Evolutionary conservation across 2,797 vertebrate species (phyloP).

Genomic region (Argentina silus): DNA sequence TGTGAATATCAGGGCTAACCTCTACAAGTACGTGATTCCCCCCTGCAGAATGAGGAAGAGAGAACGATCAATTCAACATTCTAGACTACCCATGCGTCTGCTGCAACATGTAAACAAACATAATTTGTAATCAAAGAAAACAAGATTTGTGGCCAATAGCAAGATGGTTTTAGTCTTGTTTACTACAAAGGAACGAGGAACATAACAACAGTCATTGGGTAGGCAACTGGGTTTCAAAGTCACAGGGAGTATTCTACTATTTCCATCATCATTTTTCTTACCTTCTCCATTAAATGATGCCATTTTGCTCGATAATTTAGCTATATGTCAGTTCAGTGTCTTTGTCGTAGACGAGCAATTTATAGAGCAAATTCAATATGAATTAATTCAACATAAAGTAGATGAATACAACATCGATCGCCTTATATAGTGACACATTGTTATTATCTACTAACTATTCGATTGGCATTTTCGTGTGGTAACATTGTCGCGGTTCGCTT

Average conservation of each 20-base stretch:
- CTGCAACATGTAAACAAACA: constrained; percentile 4
- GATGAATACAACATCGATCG: background rate
- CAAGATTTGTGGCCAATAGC: background rate
- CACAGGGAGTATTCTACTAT: background rate
- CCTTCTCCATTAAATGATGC: constrained; percentile 75
- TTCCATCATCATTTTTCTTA: constrained; percentile 43
- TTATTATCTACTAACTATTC: background rate
- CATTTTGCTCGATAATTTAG: constrained; percentile 63
- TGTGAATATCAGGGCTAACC: constrained; percentile 93
- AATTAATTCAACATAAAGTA: background rate
- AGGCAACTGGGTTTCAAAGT: background rate
- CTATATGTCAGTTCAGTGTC: constrained; percentile 48
- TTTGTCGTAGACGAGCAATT: background rate
- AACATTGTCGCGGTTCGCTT: constrained; percentile 35
- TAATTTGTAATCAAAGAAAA: background rate
- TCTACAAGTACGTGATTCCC: constrained; percentile 87
- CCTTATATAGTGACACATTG: background rate
- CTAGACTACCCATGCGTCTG: too few species aligned
- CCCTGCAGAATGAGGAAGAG: constrained; percentile 54
- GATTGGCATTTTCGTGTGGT: constrained; percentile 25
- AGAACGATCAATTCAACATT: constrained; percentile 7
- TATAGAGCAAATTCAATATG: background rate
- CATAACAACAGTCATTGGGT: background rate
- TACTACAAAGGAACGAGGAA: background rate
- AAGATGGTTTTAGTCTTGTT: background rate